Base-by-base conservation (phyloP, 2,113 vertebrate species). In the Chaetodon trifascialis region DNA sequence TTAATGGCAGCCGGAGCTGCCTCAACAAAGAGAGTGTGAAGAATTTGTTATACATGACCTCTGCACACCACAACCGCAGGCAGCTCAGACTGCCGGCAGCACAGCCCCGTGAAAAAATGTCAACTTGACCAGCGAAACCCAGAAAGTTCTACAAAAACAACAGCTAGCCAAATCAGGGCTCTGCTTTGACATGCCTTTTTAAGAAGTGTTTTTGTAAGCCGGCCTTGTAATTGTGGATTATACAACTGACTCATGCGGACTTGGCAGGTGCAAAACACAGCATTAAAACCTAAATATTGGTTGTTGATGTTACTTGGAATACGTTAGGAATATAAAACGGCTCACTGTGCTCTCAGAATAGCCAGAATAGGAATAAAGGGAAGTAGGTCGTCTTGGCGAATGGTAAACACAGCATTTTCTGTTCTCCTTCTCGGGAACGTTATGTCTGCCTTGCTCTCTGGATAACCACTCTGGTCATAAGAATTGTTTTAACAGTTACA, bases 1-100 rank as follows among this genome's bases (percentile, higher is more conserved):
- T 91, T 93, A 80, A 92, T 93, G 89, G 89, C 85, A 87, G 85
- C 79, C 87, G 66, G 85, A 82, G 88, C 89, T 91, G 86, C 89
- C 90, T 92, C 90, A 83, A 92, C 91, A 93, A 89, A 92, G 92
- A 92, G 88, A 93, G 93, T 94, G 95, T 91, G 91, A 94, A 94
- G 94, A 94, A 94, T 94, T 93, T 94, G 93, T 95, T 94, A 89
- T 93, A 92, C 91, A 86, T 91, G 93, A 95, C 93, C 95, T 93
- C 89, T 93, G 87, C 71, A 75, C 87, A 84, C 88, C 81, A 66
- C 81, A 84, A 91, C 91, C 92, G 54, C 93, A 92, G 91, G 91
- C 85, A 11, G 86, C 86, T 56, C 55, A 65, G 82, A 73, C 89
- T 82, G 87, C 91, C 85, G 86, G 88, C 73, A 87, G 89, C 81